Conservation (phyloP, 2,888 invertebrate species). For the Lasioglossum villosulum region DNA sequence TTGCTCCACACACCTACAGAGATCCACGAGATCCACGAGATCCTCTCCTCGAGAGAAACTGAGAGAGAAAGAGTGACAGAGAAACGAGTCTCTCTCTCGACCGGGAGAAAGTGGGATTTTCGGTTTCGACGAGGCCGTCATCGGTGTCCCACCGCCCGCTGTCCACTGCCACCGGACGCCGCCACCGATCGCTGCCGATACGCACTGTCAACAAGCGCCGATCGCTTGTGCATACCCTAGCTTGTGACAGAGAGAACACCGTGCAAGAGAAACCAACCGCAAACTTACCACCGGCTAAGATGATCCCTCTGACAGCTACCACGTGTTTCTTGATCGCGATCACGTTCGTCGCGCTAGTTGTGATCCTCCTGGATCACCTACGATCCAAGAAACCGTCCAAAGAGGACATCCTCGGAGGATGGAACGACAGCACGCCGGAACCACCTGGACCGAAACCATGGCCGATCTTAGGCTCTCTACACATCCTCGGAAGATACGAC, state of each 20-base stretch:
- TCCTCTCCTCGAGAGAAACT: not conserved
- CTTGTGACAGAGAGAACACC: conserved; percentile 28
- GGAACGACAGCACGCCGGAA: conserved; percentile 73
- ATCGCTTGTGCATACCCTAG: conserved; percentile 33
- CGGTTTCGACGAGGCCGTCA: conserved; percentile 9
- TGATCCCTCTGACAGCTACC: conserved; percentile 74
- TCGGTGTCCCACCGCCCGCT: not conserved
- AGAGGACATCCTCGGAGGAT: conserved; percentile 61
- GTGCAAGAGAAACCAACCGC: not conserved
- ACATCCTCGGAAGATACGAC: conserved; percentile 86
- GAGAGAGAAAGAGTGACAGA: not conserved
- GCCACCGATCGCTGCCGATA: not conserved
- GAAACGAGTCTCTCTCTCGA: not conserved
- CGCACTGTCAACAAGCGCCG: not conserved
- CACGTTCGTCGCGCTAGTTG: conserved; percentile 68
- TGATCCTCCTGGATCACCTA: conserved; percentile 75
- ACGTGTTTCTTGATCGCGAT: conserved; percentile 76
- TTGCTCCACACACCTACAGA: not conserved
- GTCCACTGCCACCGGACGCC: not conserved
- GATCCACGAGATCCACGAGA: not conserved
- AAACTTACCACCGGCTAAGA: conserved; percentile 8
- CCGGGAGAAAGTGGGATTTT: conserved; percentile 43
- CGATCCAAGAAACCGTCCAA: conserved; percentile 59
- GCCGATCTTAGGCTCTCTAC: conserved; percentile 87
- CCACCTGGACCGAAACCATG: conserved; percentile 86